These are phyloP conservation scores for Bovichtus variegatus DNA, from an alignment of 2,797 vertebrate species.

Conservation along the genomic window DNA sequence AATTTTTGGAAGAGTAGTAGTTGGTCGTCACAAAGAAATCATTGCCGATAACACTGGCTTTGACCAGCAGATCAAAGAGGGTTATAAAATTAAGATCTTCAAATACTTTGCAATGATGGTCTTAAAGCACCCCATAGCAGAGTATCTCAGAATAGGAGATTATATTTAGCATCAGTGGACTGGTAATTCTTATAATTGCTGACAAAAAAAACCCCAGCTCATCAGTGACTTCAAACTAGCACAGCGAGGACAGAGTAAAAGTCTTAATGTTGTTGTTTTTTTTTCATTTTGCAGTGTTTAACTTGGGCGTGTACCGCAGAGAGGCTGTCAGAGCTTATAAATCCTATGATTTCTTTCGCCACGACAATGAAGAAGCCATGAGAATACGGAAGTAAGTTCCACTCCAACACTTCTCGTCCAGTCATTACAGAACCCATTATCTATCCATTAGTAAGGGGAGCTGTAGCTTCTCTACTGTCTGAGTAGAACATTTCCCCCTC, in stretches of 20 bases:
- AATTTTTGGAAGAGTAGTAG: neutral
- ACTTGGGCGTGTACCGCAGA: conserved; percentile 96
- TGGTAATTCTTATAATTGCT: neutral
- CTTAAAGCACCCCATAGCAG: no score
- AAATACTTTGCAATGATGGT: neutral
- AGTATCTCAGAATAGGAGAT: neutral
- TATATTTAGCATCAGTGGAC: neutral
- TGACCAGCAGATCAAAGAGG: no score
- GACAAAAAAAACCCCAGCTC: neutral
- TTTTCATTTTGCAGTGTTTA: conserved; percentile 90
- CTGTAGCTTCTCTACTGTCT: neutral
- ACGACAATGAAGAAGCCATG: conserved; percentile 97
- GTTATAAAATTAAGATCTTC: no score
- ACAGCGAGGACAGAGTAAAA: neutral
- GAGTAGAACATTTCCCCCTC: conserved; percentile 25
- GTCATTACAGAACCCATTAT: neutral
- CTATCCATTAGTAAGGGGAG: neutral
- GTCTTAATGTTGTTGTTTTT: conserved; percentile 4
- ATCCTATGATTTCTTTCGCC: conserved; percentile 97
- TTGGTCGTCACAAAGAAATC: no score
- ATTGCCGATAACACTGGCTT: no score
- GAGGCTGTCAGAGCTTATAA: conserved; percentile 95
- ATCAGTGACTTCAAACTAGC: neutral
- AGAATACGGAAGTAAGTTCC: conserved; percentile 94
- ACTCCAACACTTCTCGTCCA: neutral